phyloP scores from a whole-genome alignment of 2,888 invertebrate genomes.

The Sarcophaga rosellei region DNA sequence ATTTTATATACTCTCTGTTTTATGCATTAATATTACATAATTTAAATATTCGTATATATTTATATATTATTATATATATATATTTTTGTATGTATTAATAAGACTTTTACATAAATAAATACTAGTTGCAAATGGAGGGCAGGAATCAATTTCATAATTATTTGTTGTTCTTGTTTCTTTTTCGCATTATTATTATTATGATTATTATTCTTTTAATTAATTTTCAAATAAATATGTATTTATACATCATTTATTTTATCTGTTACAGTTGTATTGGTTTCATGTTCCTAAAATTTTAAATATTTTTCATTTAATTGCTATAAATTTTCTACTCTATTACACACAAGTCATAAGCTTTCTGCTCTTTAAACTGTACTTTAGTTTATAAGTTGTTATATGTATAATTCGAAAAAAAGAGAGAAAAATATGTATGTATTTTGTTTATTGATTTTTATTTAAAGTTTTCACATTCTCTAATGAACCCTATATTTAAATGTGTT shows the following conservation, averaged over 20 bases:
- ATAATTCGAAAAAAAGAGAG: slow-evolving; percentile 8
- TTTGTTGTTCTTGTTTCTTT: slow-evolving; percentile 66
- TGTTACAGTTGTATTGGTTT: slow-evolving; percentile 28
- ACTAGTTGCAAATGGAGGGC: slow-evolving; percentile 75
- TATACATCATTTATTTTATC: background rate
- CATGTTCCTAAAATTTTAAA: background rate
- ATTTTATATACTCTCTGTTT: slow-evolving; percentile 26
- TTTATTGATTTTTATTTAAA: background rate
- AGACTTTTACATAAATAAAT: slow-evolving; percentile 68
- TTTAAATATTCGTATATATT: slow-evolving; percentile 39
- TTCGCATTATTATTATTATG: slow-evolving; percentile 51
- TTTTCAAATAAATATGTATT: slow-evolving; percentile 26
- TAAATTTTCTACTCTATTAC: slow-evolving; percentile 51
- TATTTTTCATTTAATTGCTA: slow-evolving; percentile 22
- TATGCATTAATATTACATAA: slow-evolving; percentile 43
- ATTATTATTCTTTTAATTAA: slow-evolving; percentile 38
- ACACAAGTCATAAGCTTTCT: slow-evolving; percentile 42
- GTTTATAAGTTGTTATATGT: background rate
- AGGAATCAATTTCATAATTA: slow-evolving; percentile 79
- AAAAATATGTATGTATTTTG: slow-evolving; percentile 7
- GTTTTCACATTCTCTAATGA: background rate
- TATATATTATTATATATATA: slow-evolving; percentile 44
- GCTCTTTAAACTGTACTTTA: background rate
- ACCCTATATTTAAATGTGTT: background rate
- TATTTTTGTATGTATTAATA: slow-evolving; percentile 48